phyloP scores from a whole-genome alignment of 2,113 vertebrate species.

The Charadrius vociferus region DNA sequence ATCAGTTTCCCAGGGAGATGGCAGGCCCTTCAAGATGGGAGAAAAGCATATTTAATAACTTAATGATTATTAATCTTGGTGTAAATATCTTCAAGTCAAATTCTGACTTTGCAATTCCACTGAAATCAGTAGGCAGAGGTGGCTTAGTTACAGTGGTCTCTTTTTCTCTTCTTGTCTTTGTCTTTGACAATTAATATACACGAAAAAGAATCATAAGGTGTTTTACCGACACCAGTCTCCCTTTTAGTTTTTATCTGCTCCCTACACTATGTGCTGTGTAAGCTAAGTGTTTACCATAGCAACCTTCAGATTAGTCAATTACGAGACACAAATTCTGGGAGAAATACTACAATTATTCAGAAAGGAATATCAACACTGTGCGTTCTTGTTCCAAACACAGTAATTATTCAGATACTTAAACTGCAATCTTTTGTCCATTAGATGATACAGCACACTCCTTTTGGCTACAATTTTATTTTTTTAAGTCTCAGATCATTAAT shows the following conservation, averaged over 20 bases:
- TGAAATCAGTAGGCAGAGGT: neutral
- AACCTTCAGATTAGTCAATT: conserved; percentile 52
- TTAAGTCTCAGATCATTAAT: neutral
- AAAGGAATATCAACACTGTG: conserved; percentile 8
- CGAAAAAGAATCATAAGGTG: neutral
- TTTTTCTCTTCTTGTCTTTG: neutral
- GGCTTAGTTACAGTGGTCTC: neutral
- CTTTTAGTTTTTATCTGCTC: neutral
- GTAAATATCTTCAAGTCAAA: neutral
- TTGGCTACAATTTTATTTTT: neutral
- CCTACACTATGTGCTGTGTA: neutral
- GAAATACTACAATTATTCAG: conserved; percentile 51
- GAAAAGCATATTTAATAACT: neutral
- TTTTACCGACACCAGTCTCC: neutral
- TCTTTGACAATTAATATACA: neutral
- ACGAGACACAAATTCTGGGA: neutral
- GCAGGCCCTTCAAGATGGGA: neutral
- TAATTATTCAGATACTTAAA: conserved; percentile 67
- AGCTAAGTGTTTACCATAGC: conserved; percentile 27
- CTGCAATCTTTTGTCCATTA: conserved; percentile 51
- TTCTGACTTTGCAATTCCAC: neutral
- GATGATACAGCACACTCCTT: neutral
- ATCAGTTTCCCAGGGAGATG: neutral
- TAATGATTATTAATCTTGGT: neutral
- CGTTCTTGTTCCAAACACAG: conserved; percentile 43